These are phyloP conservation scores for Yponomeuta malinellus DNA, from an alignment of 2,888 invertebrate genomes.

Conservation along the genomic window DNA sequence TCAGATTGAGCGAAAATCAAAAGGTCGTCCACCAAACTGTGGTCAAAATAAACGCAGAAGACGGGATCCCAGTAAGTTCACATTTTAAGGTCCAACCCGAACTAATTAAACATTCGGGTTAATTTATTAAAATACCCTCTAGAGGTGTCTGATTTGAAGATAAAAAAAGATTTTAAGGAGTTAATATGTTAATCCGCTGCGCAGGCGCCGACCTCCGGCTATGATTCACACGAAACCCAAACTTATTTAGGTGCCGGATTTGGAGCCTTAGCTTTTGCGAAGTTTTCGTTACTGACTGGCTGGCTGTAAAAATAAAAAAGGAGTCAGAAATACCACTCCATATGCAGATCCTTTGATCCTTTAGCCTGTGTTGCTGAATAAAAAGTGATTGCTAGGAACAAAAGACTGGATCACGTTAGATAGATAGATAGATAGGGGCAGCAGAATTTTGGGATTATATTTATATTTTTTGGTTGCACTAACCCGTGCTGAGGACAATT, in stretches of 20 bases:
- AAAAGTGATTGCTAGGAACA: too few relatives aligned
- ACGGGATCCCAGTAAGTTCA: too few relatives aligned
- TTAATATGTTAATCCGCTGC: not conserved
- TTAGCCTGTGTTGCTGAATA: too few relatives aligned
- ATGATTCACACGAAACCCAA: slow-evolving; percentile 10
- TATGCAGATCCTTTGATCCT: not conserved
- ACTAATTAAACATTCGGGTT: slow-evolving; percentile 3
- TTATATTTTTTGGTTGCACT: too few relatives aligned
- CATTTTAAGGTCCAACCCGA: too few relatives aligned
- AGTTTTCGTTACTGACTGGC: not conserved
- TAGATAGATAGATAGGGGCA: too few relatives aligned
- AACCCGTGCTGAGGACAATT: too few relatives aligned
- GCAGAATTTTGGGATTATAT: too few relatives aligned
- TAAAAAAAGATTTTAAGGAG: not conserved
- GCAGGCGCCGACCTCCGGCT: not conserved
- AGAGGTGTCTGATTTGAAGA: not conserved
- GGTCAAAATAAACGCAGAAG: too few relatives aligned
- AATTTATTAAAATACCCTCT: not conserved
- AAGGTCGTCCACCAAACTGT: too few relatives aligned
- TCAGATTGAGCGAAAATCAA: too few relatives aligned
- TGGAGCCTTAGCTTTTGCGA: not conserved
- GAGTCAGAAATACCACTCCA: not conserved
- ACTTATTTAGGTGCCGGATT: slow-evolving; percentile 9
- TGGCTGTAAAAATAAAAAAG: not conserved
- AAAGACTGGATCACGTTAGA: too few relatives aligned